Evolutionary conservation across 2,113 vertebrate species (phyloP), one percentile per base, ranked within the genome.

Genomic region (Catharus minimus): DNA sequence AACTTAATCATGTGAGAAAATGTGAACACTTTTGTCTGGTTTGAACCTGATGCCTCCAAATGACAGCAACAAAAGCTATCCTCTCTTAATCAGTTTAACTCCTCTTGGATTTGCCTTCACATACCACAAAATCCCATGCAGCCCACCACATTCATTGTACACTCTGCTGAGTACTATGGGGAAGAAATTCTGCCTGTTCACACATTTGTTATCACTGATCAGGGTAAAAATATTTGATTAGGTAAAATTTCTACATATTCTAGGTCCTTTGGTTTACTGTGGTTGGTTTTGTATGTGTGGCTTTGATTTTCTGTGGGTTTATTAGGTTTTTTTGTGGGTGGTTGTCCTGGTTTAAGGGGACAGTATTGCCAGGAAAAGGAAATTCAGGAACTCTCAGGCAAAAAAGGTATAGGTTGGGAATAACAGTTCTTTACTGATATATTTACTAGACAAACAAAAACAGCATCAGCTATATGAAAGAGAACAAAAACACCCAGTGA

Each of bases 11-110:
- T 3, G 2, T 55, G 22, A 43, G 11, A 9, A 68, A 53, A 73
- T 32, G 10, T 5, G 6, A 11, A 1, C 4, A 1, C 0, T 24
- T 49, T 19, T 7, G 1, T 49, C 30, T 39, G 2, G 46, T 82
- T 23, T 80, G 52, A 56, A 24, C 18, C 17, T 77, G 11, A 15
- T 13, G 2, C 9, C 5, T 68, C 12, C 2, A 13, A 80, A 56
- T 15, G 7, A 2, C 2, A 2, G 36, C 10, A 43, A 23, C 15
- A 64, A n/a, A 32, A 28, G 4, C 11, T 2, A 0, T 23, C 19
- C 0, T 0, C 11, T 57, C 5, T 56, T 56, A 32, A 10, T 32
- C 32, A 28, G 10, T 28, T 76, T 1, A 2, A 2, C 5, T 72
- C 17, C 58, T n/a, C 64, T 36, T 16, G 22, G 5, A 47, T 64